Evolutionary conservation across 2,797 vertebrate genomes (phyloP).

Genomic region (Lophius americanus): DNA sequence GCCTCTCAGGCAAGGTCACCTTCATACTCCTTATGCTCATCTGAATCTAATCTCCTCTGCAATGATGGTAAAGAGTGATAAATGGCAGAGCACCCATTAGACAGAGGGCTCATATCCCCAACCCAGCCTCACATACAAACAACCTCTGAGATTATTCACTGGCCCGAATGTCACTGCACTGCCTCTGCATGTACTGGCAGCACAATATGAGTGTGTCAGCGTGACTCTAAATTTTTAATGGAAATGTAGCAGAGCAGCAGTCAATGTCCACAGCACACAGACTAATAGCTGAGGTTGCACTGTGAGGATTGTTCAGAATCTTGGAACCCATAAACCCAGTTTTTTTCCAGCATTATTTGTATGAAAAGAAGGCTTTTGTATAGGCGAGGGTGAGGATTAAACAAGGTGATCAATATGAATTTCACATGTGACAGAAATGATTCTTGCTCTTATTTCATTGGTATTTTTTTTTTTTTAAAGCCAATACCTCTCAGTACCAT

Average conservation of each 20-base stretch:
- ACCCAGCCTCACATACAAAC: constrained; percentile 52
- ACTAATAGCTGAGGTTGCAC: constrained; percentile 58
- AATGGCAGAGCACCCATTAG: constrained; percentile 48
- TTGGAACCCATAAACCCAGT: constrained; percentile 21
- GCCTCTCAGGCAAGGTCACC: constrained; percentile 49
- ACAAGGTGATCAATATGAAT: background rate
- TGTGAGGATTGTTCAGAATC: constrained; percentile 35
- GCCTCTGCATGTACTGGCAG: constrained; percentile 35
- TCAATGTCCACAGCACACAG: constrained; percentile 52
- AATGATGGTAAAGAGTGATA: constrained; percentile 52
- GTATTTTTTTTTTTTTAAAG: too few species aligned
- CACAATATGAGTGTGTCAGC: constrained; percentile 46
- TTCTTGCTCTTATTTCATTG: constrained; percentile 14
- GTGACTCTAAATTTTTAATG: constrained; percentile 67
- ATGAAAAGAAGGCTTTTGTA: too few species aligned
- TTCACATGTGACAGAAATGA: background rate
- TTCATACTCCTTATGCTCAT: constrained; percentile 45
- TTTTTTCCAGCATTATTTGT: constrained; percentile 3
- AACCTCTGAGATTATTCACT: constrained; percentile 37
- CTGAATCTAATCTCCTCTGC: constrained; percentile 62
- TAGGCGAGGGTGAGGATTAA: too few species aligned
- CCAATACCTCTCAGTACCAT: too few species aligned
- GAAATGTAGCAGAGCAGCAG: constrained; percentile 51
- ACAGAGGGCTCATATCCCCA: constrained; percentile 47
- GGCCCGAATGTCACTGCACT: constrained; percentile 37